Percentiles rank a stretch among this genome's conserved stretches.
These are phyloP conservation scores for Metopia argyrocephala DNA, from an alignment of 2,888 invertebrate species.

Conservation along the genomic window DNA sequence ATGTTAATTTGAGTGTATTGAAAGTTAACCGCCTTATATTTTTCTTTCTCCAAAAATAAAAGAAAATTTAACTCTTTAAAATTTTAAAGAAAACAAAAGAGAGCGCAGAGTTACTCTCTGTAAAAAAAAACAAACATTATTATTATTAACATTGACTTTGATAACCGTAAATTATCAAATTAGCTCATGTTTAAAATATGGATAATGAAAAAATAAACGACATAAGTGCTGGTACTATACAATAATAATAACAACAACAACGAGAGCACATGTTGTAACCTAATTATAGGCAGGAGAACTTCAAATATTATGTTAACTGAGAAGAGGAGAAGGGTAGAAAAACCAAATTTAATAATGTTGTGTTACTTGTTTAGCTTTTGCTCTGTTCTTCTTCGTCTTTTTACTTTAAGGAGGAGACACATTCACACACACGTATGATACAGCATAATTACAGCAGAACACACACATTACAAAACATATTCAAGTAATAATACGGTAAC, in stretches of 20 bases:
- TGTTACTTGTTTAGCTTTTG: background rate
- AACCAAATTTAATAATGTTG: slow-evolving; percentile 17
- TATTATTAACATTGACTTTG: slow-evolving; percentile 62
- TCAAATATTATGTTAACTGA: background rate
- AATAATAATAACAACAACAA: background rate
- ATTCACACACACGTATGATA: background rate
- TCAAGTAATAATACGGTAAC: background rate
- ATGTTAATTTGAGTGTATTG: slow-evolving; percentile 39
- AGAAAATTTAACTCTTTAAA: background rate
- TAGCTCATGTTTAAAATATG: slow-evolving; percentile 53
- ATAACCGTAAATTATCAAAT: slow-evolving; percentile 67
- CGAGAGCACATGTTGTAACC: slow-evolving; percentile 22
- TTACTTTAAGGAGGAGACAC: too few species aligned
- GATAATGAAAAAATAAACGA: slow-evolving; percentile 13
- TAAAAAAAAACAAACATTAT: slow-evolving; percentile 8
- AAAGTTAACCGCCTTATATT: slow-evolving; percentile 37
- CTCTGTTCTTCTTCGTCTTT: background rate
- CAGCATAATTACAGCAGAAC: slow-evolving; percentile 21
- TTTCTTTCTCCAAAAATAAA: slow-evolving; percentile 5
- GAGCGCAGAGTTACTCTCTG: background rate
- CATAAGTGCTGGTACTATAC: background rate
- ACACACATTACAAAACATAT: background rate
- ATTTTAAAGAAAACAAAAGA: slow-evolving; percentile 16
- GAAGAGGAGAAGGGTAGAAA: background rate
- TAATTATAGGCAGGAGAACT: slow-evolving; percentile 27